Evolutionary conservation across 64 coral and sea anemone species (phyloP).

Genomic region (Trachythela sp.): DNA sequence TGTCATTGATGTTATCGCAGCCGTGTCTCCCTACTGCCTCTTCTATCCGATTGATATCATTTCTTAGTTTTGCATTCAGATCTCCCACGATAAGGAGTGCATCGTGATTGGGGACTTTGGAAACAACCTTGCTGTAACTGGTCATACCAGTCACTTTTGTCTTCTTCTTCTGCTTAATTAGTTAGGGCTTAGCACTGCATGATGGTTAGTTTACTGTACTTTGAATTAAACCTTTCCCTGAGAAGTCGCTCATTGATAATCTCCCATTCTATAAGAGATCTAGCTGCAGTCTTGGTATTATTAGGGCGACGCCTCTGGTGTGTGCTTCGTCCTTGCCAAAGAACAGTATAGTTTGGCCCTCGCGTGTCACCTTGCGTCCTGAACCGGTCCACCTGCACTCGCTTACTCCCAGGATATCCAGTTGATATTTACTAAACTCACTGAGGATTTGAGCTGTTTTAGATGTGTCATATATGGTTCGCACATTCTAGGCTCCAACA

Average conservation of each 20-base stretch:
- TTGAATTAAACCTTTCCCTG: too few relatives aligned
- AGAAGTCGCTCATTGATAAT: conserved; percentile 16
- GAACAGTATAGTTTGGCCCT: background rate
- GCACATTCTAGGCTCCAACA: background rate
- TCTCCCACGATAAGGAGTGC: conserved; percentile 19
- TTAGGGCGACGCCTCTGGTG: background rate
- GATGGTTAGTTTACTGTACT: conserved; percentile 8
- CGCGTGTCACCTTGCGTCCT: background rate
- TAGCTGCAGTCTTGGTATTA: too few relatives aligned
- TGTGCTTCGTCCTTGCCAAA: conserved; percentile 14
- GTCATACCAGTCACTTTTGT: conserved; percentile 4
- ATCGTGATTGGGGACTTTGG: background rate
- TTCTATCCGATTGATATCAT: too few relatives aligned
- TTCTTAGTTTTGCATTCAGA: conserved; percentile 26
- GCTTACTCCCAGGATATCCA: conserved; percentile 4
- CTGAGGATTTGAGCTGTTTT: conserved; percentile 1
- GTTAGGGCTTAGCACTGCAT: conserved; percentile 22
- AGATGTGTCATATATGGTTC: conserved; percentile 18
- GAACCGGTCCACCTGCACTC: background rate
- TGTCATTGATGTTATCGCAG: too few relatives aligned
- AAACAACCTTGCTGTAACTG: background rate
- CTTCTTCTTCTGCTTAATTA: conserved; percentile 26
- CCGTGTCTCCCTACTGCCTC: too few relatives aligned
- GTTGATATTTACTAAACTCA: conserved; percentile 8
- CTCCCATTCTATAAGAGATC: too few relatives aligned